A percentile compares a stretch with the other conserved stretches of the same genome.
Conservation (phyloP, 2,113 vertebrate genomes). For the Bungarus multicinctus region DNA sequence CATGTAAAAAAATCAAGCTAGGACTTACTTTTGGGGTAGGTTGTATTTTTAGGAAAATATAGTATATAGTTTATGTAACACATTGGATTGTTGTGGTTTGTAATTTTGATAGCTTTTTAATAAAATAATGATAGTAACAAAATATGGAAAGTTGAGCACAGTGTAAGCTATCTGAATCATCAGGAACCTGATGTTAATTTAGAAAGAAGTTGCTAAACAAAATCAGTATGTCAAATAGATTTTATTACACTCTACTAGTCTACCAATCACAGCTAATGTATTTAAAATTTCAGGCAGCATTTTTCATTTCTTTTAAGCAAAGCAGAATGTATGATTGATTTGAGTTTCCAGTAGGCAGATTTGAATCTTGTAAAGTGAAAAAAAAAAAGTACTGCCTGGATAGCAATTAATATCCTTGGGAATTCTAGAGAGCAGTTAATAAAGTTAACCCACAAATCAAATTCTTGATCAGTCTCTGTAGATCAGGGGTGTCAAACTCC, state of each 20-base stretch:
- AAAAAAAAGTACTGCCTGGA: too few relatives aligned
- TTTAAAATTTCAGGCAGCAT: neutral
- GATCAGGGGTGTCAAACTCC: too few relatives aligned
- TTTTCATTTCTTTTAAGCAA: neutral
- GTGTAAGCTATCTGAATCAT: neutral
- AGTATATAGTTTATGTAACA: constrained; percentile 6
- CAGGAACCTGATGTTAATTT: neutral
- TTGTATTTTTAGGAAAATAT: too few relatives aligned
- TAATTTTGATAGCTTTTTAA: constrained; percentile 17
- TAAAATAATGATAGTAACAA: neutral
- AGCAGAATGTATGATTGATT: neutral
- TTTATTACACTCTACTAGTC: neutral
- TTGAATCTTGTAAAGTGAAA: neutral
- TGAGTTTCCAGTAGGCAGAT: neutral
- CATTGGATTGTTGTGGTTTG: neutral
- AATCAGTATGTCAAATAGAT: neutral
- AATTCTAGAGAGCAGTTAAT: neutral
- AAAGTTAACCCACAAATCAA: neutral
- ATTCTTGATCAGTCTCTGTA: neutral
- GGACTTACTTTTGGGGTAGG: too few relatives aligned
- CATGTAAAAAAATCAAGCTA: too few relatives aligned
- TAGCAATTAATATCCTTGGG: neutral
- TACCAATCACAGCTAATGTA: neutral
- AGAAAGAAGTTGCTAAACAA: neutral
- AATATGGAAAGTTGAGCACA: neutral